Conservation (phyloP, 2,113 vertebrate species). For the Plotosus lineatus region DNA sequence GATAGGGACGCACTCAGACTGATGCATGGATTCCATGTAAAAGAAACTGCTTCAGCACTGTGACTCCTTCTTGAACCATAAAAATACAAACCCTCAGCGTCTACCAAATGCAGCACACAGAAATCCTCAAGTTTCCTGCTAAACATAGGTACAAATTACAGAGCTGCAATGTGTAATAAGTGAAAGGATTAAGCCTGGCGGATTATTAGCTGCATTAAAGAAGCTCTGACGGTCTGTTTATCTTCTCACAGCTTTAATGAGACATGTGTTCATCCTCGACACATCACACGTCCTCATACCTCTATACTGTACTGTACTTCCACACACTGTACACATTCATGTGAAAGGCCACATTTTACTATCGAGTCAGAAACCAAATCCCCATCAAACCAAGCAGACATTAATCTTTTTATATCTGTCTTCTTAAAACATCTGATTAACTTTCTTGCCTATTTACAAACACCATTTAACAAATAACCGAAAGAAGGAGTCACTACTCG, state of each 20-base stretch:
- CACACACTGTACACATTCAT: not conserved
- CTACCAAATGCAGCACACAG: not conserved
- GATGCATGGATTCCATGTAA: not conserved
- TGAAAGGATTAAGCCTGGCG: not conserved
- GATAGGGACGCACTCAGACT: not conserved
- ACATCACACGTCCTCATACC: constrained; percentile 20
- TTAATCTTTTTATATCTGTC: not conserved
- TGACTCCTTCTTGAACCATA: not conserved
- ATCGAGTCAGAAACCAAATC: not conserved
- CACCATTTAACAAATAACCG: not conserved
- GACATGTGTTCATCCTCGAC: not conserved
- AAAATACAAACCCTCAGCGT: constrained; percentile 3
- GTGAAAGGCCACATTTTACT: not conserved
- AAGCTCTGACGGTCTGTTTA: constrained; percentile 16
- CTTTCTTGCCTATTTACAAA: too few species aligned
- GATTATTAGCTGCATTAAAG: not conserved
- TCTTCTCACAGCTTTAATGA: not conserved
- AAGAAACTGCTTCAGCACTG: not conserved
- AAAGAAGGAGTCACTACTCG: not conserved
- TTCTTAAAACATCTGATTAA: too few species aligned
- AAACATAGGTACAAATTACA: constrained; percentile 10
- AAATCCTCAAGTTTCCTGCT: constrained; percentile 14
- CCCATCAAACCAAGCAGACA: too few species aligned
- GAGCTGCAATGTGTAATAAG: not conserved
- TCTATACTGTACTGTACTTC: not conserved